These are phyloP conservation scores for Diplazon laetatorius DNA, from an alignment of 2,888 invertebrate genomes.

Conservation along the genomic window DNA sequence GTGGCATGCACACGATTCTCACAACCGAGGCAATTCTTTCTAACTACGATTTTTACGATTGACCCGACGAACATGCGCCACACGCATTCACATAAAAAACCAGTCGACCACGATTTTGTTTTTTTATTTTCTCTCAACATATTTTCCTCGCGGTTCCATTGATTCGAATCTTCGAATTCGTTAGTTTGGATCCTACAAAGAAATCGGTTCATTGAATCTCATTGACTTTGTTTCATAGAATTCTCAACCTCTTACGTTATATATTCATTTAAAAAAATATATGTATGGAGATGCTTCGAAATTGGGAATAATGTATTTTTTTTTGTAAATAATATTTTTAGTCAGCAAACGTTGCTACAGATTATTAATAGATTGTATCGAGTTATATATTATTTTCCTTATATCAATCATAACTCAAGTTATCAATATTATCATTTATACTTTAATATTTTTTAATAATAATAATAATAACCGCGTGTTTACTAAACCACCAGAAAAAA, in stretches of 20 bases:
- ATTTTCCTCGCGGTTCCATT: neutral
- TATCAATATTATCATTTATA: too few relatives aligned
- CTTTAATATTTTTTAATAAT: too few relatives aligned
- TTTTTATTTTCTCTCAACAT: neutral
- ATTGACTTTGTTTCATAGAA: neutral
- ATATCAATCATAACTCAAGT: too few relatives aligned
- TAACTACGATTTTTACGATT: slow-evolving; percentile 1
- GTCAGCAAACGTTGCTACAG: too few relatives aligned
- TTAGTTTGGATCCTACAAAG: neutral
- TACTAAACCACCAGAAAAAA: too few relatives aligned
- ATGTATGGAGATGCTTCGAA: too few relatives aligned
- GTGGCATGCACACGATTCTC: slow-evolving; percentile 48
- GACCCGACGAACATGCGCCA: slow-evolving; percentile 22
- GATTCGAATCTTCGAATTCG: neutral
- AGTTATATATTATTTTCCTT: too few relatives aligned
- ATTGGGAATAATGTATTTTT: too few relatives aligned
- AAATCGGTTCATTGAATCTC: slow-evolving; percentile 5
- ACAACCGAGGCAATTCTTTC: too few relatives aligned
- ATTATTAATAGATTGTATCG: too few relatives aligned
- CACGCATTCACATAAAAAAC: neutral
- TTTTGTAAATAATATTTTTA: too few relatives aligned
- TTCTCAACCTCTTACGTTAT: neutral
- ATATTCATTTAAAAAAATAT: neutral
- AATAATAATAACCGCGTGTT: too few relatives aligned
- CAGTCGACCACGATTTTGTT: slow-evolving; percentile 32